Conservation (phyloP, 1,140 invertebrate species). For the Drosophila dunni region DNA sequence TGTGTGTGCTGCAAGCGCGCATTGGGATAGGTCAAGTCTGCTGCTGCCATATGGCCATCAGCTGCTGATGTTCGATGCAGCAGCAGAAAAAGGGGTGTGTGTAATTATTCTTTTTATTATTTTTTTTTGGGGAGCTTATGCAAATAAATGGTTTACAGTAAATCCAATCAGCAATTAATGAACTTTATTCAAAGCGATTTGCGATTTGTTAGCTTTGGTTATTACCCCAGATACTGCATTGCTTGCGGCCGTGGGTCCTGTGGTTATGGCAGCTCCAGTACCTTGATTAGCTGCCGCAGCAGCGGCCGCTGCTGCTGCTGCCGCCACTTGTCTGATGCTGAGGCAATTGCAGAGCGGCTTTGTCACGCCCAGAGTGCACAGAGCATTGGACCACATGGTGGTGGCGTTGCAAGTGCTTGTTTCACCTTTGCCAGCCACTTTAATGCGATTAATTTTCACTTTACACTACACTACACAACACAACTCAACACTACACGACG, state of each 20-base stretch:
- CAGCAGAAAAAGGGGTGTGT: conserved; percentile 41
- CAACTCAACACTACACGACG: conserved; percentile 21
- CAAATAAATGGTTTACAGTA: conserved; percentile 19
- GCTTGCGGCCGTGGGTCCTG: conserved; percentile 65
- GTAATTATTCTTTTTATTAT: not conserved
- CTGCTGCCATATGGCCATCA: conserved; percentile 67
- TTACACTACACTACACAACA: conserved; percentile 20
- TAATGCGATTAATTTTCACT: conserved; percentile 47
- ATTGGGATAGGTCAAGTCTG: conserved; percentile 75
- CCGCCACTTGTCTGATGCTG: conserved; percentile 84
- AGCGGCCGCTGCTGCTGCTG: conserved; percentile 79
- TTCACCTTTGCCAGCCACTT: conserved; percentile 79
- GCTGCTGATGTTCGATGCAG: conserved; percentile 39
- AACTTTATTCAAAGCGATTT: not conserved
- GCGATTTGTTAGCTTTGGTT: conserved; percentile 8
- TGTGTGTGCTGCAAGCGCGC: conserved; percentile 37
- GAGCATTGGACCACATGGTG: conserved; percentile 84
- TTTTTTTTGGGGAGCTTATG: conserved; percentile 8
- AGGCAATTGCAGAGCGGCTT: conserved; percentile 84
- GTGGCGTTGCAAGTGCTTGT: conserved; percentile 59
- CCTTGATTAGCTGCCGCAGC: conserved; percentile 67
- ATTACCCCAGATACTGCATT: conserved; percentile 54
- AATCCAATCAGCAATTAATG: not conserved
- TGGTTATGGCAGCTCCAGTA: conserved; percentile 68
- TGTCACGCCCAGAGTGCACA: conserved; percentile 84